These are phyloP conservation scores for Dolichotis patagonum DNA, from an alignment of 2,113 vertebrate species.

Conservation along the genomic window DNA sequence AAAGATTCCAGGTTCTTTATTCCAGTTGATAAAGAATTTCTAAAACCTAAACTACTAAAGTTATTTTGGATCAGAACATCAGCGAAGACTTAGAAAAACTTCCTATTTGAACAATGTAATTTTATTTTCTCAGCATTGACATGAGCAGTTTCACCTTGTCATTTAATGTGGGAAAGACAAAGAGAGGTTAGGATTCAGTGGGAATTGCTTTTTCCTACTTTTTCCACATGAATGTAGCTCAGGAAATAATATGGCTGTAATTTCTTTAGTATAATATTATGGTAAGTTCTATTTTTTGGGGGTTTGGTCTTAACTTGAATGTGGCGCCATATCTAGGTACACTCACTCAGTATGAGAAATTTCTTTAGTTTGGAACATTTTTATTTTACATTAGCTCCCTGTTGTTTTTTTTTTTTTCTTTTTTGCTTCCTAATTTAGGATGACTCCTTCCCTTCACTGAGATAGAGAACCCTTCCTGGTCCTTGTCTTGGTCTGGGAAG, in stretches of 20 bases:
- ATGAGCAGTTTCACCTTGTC: background rate
- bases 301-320: constrained; percentile 1
- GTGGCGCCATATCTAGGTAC: background rate
- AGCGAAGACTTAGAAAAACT: background rate
- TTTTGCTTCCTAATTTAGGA: background rate
- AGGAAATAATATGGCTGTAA: constrained; percentile 22
- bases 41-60: constrained; percentile 1
- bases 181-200: background rate
- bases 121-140: background rate
- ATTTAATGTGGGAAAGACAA: constrained; percentile 14
- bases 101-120: background rate
- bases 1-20: background rate
- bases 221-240: background rate
- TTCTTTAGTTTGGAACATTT: background rate
- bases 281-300: background rate
- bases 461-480: too few relatives aligned
- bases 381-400: constrained; percentile 1
- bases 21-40: background rate
- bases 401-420: background rate
- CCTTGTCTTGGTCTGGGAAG: too few relatives aligned
- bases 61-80: constrained; percentile 45
- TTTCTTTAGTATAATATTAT: constrained; percentile 8
- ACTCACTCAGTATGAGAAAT: background rate
- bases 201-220: constrained; percentile 42
- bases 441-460: background rate